phyloP scores from a whole-genome alignment of 2,113 vertebrate genomes.

The Solea senegalensis region DNA sequence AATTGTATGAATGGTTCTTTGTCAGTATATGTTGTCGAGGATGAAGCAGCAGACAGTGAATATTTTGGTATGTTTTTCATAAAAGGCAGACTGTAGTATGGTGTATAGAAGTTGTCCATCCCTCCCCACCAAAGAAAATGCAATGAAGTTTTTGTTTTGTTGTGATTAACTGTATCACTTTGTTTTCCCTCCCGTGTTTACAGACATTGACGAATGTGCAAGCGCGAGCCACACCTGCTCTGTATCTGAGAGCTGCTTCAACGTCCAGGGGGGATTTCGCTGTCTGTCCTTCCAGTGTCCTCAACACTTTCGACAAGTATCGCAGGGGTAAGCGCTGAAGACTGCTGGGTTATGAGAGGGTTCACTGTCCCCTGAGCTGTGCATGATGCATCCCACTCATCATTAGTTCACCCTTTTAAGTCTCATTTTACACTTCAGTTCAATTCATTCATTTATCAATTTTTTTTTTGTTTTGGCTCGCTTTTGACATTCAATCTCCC shows the following conservation, averaged over 20 bases:
- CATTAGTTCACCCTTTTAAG: not conserved
- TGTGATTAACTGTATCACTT: no score
- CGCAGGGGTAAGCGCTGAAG: constrained; percentile 84
- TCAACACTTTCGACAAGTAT: constrained; percentile 85
- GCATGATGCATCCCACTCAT: not conserved
- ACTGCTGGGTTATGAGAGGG: not conserved
- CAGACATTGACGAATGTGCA: constrained; percentile 94
- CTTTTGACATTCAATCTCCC: not conserved
- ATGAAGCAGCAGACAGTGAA: no score
- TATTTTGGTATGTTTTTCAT: no score
- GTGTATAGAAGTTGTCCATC: no score
- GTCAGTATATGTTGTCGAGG: no score
- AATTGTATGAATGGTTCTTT: no score
- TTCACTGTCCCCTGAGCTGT: not conserved
- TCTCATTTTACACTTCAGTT: not conserved
- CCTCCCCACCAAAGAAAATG: no score
- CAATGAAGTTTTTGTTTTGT: no score
- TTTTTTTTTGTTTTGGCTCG: not conserved
- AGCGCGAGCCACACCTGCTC: constrained; percentile 89
- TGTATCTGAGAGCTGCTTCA: constrained; percentile 86
- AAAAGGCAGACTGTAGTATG: no score
- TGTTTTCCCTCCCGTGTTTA: not conserved
- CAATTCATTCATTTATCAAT: not conserved
- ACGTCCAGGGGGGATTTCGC: constrained; percentile 90
- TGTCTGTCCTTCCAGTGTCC: constrained; percentile 90